Conservation (phyloP, 1,140 invertebrate genomes). For the Gryon sp. region DNA sequence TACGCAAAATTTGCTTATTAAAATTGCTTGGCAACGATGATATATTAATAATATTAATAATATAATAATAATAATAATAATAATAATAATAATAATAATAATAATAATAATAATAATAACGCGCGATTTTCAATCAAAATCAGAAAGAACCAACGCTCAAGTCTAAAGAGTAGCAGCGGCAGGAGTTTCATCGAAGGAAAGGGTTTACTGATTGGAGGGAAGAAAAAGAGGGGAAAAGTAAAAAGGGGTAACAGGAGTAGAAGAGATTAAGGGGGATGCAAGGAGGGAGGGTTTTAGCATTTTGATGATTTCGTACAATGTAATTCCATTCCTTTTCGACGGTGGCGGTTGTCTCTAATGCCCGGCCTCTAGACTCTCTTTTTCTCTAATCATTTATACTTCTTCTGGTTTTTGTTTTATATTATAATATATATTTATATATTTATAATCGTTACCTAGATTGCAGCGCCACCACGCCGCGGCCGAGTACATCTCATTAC, state of each 20-base stretch:
- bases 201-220: background rate
- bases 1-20: conserved; percentile 24
- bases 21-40: conserved; percentile 15
- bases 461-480: conserved; percentile 70
- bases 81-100: too few species aligned
- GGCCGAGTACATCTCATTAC: conserved; percentile 70
- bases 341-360: conserved; percentile 64
- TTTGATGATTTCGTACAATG: conserved; percentile 19
- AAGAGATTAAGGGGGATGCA: background rate
- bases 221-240: background rate
- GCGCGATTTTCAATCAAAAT: conserved; percentile 13
- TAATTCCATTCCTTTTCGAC: conserved; percentile 32
- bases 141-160: conserved; percentile 11
- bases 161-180: conserved; percentile 29
- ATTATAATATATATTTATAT: conserved; percentile 66
- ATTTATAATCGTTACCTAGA: conserved; percentile 65
- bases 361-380: conserved; percentile 71
- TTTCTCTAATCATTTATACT: conserved; percentile 68
- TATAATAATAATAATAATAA: too few species aligned
- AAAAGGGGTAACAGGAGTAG: background rate
- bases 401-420: too few species aligned
- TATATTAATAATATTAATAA: conserved; percentile 11
- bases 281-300: background rate
- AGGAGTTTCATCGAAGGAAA: conserved; percentile 34
- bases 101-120: conserved; percentile 11